Evolutionary conservation across 1,140 invertebrate genomes (phyloP).

Genomic region (Drosophila paulistorum): DNA sequence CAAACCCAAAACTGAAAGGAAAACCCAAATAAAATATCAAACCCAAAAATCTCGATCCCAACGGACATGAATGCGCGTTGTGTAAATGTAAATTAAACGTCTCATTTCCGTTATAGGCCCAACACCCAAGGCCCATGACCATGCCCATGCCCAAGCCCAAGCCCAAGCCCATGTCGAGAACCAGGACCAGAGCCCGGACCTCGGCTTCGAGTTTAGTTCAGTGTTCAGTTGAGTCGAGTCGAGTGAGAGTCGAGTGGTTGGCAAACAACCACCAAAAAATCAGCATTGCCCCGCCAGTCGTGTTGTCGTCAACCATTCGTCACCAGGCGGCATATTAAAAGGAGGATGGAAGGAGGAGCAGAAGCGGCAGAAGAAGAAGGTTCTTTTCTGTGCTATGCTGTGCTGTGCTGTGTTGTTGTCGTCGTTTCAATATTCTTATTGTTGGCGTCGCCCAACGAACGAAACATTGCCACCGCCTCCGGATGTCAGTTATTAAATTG

Average conservation of each 20-base stretch:
- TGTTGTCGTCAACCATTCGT: constrained; percentile 70
- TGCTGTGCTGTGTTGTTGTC: constrained; percentile 35
- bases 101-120: constrained; percentile 73
- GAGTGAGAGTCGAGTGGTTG: not conserved
- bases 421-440: constrained; percentile 58
- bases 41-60: constrained; percentile 11
- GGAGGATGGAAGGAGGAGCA: not conserved
- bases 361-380: not conserved
- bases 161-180: not conserved
- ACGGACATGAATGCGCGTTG: constrained; percentile 44
- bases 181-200: not conserved
- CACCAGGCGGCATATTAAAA: constrained; percentile 28
- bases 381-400: constrained; percentile 29
- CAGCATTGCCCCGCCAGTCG: constrained; percentile 24
- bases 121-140: constrained; percentile 30
- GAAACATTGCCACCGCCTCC: constrained; percentile 54
- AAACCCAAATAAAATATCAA: constrained; percentile 29
- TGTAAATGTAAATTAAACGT: constrained; percentile 80
- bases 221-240: not conserved
- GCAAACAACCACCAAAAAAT: constrained; percentile 59
- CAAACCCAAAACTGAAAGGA: constrained; percentile 29
- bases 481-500: constrained; percentile 78
- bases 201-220: not conserved
- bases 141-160: not conserved
- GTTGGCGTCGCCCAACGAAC: constrained; percentile 25